Conservation (phyloP, 2,113 vertebrate species). For the Artemisiospiza belli region DNA sequence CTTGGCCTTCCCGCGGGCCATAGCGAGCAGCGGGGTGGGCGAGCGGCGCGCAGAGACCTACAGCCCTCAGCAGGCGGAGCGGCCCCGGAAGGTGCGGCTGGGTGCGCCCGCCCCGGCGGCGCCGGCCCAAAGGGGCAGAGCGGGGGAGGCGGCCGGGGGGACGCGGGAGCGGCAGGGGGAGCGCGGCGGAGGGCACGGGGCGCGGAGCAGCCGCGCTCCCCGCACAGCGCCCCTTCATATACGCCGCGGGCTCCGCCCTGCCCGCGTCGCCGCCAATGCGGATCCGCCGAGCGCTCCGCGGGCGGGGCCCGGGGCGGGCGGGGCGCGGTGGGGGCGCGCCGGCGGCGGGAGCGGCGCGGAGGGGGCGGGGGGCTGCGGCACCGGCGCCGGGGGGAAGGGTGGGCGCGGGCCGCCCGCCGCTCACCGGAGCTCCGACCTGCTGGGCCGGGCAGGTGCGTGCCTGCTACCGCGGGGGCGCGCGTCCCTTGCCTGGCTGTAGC, state of each 20-base stretch:
- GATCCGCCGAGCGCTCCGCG: neutral
- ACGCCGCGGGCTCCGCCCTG: neutral
- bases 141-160: neutral
- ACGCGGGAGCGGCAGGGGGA: neutral
- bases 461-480: neutral
- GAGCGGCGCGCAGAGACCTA: neutral
- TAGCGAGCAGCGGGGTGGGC: neutral
- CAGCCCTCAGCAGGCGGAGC: neutral
- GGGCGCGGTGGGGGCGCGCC: neutral
- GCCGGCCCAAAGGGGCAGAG: neutral
- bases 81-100: neutral
- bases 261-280: neutral
- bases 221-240: neutral
- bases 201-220: neutral
- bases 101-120: neutral
- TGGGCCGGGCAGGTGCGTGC: neutral
- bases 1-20: conserved; percentile 45
- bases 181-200: neutral
- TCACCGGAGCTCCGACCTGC: neutral
- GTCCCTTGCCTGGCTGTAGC: neutral
- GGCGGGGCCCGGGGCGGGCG: neutral
- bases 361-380: neutral
- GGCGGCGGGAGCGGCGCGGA: neutral
- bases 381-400: neutral
- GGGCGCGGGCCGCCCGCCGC: neutral